Base-by-base conservation (phyloP, 2,797 vertebrate genomes). In the Pempheris klunzingeri region DNA sequence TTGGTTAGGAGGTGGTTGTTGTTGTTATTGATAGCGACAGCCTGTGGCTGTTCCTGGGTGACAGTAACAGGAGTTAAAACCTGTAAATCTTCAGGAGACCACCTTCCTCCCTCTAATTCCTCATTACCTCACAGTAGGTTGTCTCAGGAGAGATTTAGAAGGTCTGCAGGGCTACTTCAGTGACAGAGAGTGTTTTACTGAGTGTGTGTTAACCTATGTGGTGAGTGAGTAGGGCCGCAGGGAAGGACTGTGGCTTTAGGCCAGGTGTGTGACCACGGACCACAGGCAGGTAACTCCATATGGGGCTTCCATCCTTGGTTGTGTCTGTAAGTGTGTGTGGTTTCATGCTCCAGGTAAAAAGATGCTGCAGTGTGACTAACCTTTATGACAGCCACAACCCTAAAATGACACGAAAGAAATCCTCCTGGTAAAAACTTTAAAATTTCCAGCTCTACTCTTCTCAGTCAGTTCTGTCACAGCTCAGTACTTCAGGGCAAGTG, bases 121-220 rank as follows among this genome's bases (percentile, higher is more conserved):
- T 93, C 90, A 81, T 95, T 92, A 94, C 90, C 90, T 93, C 93
- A 93, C 81, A 78, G 89, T 71, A 90, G 92, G 90, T 90, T 87
- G 87, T 94, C 92, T 87, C 87, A 81, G 88, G 91, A 67, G 88
- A 90, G 90, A 82, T 93, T 87, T 91, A 85, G 78, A 70, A 76
- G 85, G 82, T 92, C 88, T 92, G 80, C 76, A 68, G 88, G 84
- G 91, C 83, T 78, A 57, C 68, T 71, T 71, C 67, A 36, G 62
- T 49, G 44, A 60, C 66, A 41, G 41, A 63, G 74, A 54, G 64
- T 69, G 81, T 85, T 84, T 86, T 67, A 74, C 87, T 38, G 43
- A 60, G 63, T 74, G 81, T 84, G 86, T 91, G 92, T 92, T 90
- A 87, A 88, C 87, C 82, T 74, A 24, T 83, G 80, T 70, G 92